Base-by-base conservation (phyloP, 2,113 vertebrate species). In the Pseudorasbora parva region DNA sequence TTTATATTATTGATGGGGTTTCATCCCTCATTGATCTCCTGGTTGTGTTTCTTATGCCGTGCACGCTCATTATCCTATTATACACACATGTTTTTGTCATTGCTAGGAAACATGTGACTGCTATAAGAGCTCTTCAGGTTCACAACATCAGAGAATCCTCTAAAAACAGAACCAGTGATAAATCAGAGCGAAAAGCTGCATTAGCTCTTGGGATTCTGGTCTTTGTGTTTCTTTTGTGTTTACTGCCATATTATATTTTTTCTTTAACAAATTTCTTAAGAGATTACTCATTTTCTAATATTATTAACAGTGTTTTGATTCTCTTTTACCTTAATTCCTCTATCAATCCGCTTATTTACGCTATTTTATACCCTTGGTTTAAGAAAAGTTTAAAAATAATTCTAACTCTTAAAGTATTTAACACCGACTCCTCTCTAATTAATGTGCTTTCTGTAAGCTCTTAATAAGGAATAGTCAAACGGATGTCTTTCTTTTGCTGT, bases 331-430 rank as follows among this genome's bases (percentile, higher is more conserved):
- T 89, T 0, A 90, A 90, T 43, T 90, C 88, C 5, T 57, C 85
- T 1, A 85, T 90, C 56, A 90, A 90, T 83, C 89, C 89, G 0
- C 10, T 90, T 8, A 87, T 90, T 71, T 90, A 90, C 71, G 87
- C 84, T 27, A 43, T 88, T 21, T 88, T 87, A 57, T 90, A 88
- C 23, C 86, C 89, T 1, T 90, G 89, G 89, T 90, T 90, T 83
- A 82, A 82, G 37, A 87, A 69, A 79, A 72, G 84, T 19, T 27
- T 86, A 23, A 87, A 87, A 78, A 27, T 85, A 8, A 88, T 88
- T 89, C 57, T 96, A 8, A 87, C 85, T 49, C n/a, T 75, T 27
- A 49, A 60, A 41, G 60, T 87, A 72, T 87, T 84, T 14, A 49
- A 43, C 12, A 71, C 10, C 14, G 71, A 84, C 41, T 88, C 87